Evolutionary conservation across 2,113 vertebrate genomes (phyloP).

Genomic region (Mobula hypostoma): DNA sequence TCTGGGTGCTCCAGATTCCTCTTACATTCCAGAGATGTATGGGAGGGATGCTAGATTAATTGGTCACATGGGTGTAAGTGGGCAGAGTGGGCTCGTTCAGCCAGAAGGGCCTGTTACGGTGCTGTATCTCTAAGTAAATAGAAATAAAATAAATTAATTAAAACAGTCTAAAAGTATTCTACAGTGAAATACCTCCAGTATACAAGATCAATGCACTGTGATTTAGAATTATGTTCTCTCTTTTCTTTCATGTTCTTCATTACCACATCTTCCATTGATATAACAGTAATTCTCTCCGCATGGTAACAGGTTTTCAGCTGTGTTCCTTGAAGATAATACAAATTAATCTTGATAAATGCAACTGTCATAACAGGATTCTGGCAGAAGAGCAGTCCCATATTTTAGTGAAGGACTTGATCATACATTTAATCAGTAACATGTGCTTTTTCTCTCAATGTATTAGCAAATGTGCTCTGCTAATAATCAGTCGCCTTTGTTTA

Average conservation of each 20-base stretch:
- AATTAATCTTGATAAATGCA: neutral
- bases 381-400: neutral
- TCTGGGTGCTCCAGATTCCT: no score
- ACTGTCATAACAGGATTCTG: slow-evolving; percentile 6
- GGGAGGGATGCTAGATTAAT: no score
- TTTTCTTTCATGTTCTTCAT: neutral
- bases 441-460: neutral
- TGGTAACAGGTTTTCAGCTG: neutral
- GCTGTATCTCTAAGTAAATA: no score
- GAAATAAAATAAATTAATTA: neutral
- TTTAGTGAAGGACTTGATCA: neutral
- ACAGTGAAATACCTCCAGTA: neutral
- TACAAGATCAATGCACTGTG: neutral
- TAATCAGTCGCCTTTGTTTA: neutral
- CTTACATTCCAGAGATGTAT: no score
- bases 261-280: neutral
- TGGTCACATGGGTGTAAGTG: no score
- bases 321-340: slow-evolving; percentile 21
- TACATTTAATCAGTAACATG: neutral
- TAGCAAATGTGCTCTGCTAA: neutral
- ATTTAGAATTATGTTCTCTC: neutral
- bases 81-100: no score
- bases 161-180: neutral
- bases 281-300: neutral
- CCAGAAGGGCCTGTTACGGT: no score